Base-by-base conservation (phyloP, 1,140 invertebrate species). In the Harlomillsia oculata region DNA sequence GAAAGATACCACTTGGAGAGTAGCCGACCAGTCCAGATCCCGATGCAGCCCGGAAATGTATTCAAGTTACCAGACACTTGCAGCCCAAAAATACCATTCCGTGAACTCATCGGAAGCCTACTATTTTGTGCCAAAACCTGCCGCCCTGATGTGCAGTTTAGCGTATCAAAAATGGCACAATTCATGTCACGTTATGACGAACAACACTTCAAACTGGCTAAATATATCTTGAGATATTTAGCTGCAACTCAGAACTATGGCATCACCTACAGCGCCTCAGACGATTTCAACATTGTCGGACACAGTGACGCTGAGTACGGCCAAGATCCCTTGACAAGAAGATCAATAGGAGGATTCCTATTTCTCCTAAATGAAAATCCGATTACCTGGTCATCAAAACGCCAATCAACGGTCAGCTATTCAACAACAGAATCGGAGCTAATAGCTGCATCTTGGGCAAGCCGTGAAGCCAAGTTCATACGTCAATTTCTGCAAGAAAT, bases 221-320 rank as follows among this genome's bases (percentile, higher is more conserved):
- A 41, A 18, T 8, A 20, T 18, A 16, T 41, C 40, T 16, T 41
- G 6, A 11, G 40, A 11, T 41, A 41, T 18, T 41, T 41, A 9
- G 20, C 11, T 8, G 40, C 11, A 14, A 41, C 40, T 11, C 8
- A 16, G 11, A 16, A 13, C 20, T 9, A 14, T 16, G 40, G 40
- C 6, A 16, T 41, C 20, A 41, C 40, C 6, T 41, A 41, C 40
- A 6, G 20, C 11, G 11, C 40, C 20, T 11, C 11, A 41, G 40
- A 18, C 9, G 13, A 41, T 16, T 8, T 41, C 13, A 41, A n/a
- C n/a, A n/a, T n/a, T n/a, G n/a, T 37, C 2, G 67, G 54, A 25
- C 67, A 62, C 34, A 60, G 50, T 29, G 67, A 69, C 48, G 52
- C 65, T 1, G 68, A 68, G 34, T 67, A 62, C 53, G 68, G 59